Base-by-base conservation (phyloP, 2,888 invertebrate genomes). In the Sepioteuthis lessoniana region DNA sequence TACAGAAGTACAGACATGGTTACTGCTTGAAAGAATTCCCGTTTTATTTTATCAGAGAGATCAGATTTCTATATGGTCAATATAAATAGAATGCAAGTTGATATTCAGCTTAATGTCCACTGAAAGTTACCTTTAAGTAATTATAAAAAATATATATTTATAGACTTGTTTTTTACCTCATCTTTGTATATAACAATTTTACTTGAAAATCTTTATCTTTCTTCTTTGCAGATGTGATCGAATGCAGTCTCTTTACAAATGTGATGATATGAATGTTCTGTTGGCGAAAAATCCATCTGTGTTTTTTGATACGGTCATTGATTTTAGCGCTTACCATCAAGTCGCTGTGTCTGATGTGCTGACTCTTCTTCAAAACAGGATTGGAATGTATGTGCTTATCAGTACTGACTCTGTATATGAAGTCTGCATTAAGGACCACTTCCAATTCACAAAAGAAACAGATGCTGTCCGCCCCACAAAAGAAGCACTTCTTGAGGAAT, bases 391-490 rank as follows among this genome's bases (percentile, higher is more conserved):
- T 94, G 96, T 97, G 25, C 97, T 97, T 95, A 97, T 97, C 93
- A 97, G 97, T 95, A 97, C 97, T 0, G 97, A 97, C 95, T 97
- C 97, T 7, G 97, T 97, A 3, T 97, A 97, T 95, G 97, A 97
- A 95, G 97, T 97, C n/a, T 97, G 97, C 94, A 95, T 95, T 25
- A 96, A 96, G 93, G 95, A 95, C 1, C 96, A 96, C 94, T 94
- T 94, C 0, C 95, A 95, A 10, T 95, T 95, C 3, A 95, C 96
- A 10, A 93, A 95, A 91, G 97, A 97, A 95, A 96, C 96, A 0
- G 97, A 97, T 95, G 97, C 97, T 5, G 96, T 97, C 0, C 95
- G 97, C 94, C 97, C 97, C 3, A 93, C 94, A 0, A 95, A 96
- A 31, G 95, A 95, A 37, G 96, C 96, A 19, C 96, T 96, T 76